These are phyloP conservation scores for Eristalis tenax DNA, from an alignment of 2,888 invertebrate species.

Conservation along the genomic window DNA sequence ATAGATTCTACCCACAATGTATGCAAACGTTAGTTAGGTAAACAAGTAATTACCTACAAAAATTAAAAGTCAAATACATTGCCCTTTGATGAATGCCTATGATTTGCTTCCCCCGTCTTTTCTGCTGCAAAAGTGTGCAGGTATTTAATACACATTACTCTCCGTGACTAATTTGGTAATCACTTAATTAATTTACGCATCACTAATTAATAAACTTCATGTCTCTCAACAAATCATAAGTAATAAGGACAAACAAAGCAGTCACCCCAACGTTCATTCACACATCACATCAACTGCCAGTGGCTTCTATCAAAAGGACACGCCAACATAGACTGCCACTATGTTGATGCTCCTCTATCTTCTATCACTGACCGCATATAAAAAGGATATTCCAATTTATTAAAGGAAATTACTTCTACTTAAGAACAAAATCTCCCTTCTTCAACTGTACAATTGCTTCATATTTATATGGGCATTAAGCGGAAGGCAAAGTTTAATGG, in stretches of 20 bases:
- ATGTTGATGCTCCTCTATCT: constrained; percentile 55
- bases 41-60: neutral
- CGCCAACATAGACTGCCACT: constrained; percentile 3
- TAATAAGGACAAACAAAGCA: constrained; percentile 50
- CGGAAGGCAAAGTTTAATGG: constrained; percentile 63
- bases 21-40: neutral
- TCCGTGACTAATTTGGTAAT: constrained; percentile 70
- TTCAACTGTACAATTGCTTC: constrained; percentile 69
- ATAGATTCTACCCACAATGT: neutral
- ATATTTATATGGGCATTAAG: constrained; percentile 64
- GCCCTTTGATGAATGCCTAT: neutral
- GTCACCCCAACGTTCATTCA: constrained; percentile 13
- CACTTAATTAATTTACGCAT: constrained; percentile 67
- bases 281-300: constrained; percentile 41
- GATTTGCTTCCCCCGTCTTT: neutral
- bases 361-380: constrained; percentile 68
- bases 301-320: constrained; percentile 55
- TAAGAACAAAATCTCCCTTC: constrained; percentile 71
- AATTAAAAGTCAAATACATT: neutral
- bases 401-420: constrained; percentile 72
- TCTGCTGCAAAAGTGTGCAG: neutral
- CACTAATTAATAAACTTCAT: constrained; percentile 72
- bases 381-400: constrained; percentile 72
- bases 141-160: constrained; percentile 12
- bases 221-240: constrained; percentile 52